A percentile compares a stretch with the other conserved stretches of the same genome.
Evolutionary conservation across 1,140 invertebrate species (phyloP).

Genomic region (Himalopsyche phryganea): DNA sequence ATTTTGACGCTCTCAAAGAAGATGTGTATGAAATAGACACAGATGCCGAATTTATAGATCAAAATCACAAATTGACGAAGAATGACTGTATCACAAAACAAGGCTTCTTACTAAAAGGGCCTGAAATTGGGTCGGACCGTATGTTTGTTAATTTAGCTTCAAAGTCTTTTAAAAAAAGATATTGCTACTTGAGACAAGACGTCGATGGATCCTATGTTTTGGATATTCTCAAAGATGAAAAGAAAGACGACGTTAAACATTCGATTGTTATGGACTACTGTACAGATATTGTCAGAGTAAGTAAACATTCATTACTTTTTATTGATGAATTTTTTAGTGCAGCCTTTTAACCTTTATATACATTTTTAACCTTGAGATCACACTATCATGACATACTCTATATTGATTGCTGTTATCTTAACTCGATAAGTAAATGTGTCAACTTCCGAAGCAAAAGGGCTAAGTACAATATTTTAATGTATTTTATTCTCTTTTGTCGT

Average conservation of each 20-base stretch:
- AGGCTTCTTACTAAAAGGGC: conserved; percentile 86
- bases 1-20: conserved; percentile 67
- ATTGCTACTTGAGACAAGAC: conserved; percentile 83
- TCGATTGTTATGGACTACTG: conserved; percentile 94
- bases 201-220: conserved; percentile 87
- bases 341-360: no score
- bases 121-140: conserved; percentile 76
- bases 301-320: conserved; percentile 6
- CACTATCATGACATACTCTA: no score
- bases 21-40: conserved; percentile 85
- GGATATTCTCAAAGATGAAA: conserved; percentile 90
- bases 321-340: no score
- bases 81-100: conserved; percentile 79
- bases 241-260: conserved; percentile 82
- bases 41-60: conserved; percentile 77
- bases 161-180: conserved; percentile 87
- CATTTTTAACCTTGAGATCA: no score
- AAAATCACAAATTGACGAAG: conserved; percentile 62
- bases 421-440: no score
- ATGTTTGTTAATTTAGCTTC: conserved; percentile 84
- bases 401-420: no score
- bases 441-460: no score
- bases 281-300: conserved; percentile 78
- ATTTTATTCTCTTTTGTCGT: no score
- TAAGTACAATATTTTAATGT: no score